phyloP scores from a whole-genome alignment of 2,797 vertebrate species.

The Sebastes hubbsi region DNA sequence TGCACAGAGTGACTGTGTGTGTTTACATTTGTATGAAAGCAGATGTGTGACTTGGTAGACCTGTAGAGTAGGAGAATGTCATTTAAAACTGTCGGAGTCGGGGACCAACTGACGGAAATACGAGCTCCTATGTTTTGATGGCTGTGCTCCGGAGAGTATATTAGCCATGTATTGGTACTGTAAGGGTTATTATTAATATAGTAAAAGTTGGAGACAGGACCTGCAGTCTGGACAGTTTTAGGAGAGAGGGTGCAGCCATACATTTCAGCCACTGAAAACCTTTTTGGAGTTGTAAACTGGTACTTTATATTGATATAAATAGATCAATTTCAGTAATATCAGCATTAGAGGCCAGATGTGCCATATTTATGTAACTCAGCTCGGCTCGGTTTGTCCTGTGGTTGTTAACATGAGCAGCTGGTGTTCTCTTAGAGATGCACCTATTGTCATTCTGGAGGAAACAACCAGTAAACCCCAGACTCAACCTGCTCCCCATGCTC shows the following conservation, averaged over 20 bases:
- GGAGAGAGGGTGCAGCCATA: background rate
- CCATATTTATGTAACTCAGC: conserved; percentile 14
- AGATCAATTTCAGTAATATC: background rate
- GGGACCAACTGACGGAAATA: conserved; percentile 6
- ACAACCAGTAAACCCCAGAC: background rate
- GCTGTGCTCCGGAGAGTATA: background rate
- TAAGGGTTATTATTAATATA: background rate
- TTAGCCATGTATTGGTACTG: conserved; percentile 21
- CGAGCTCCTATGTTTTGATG: background rate
- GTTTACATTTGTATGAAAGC: background rate
- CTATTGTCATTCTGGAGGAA: background rate
- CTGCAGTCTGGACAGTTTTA: background rate
- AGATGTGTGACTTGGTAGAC: background rate
- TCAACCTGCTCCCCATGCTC: background rate
- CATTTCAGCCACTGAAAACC: background rate
- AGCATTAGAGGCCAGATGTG: conserved; percentile 23
- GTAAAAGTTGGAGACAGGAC: background rate
- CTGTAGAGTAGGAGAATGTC: background rate
- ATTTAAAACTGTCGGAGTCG: conserved; percentile 3
- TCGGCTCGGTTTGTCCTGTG: background rate
- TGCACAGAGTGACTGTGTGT: conserved; percentile 77
- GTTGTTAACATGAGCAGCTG: background rate
- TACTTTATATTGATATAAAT: background rate
- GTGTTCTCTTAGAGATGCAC: background rate
- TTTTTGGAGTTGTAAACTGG: background rate